phyloP scores from a whole-genome alignment of 92 coral and sea anemone species.

The Epizoanthus ramosus region DNA sequence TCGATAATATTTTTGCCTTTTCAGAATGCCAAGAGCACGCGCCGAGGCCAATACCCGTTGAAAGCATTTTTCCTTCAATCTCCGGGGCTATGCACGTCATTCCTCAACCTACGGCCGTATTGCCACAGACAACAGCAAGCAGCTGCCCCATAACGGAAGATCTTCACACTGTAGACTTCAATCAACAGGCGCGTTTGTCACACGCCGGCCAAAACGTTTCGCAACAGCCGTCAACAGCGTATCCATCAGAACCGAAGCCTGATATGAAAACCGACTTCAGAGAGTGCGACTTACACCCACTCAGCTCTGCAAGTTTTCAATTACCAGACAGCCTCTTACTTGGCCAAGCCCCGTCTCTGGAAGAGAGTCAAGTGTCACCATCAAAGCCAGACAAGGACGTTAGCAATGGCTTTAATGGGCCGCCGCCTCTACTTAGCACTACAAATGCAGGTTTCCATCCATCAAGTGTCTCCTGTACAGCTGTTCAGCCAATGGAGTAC shows the following conservation, averaged over 20 bases:
- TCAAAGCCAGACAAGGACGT: neutral
- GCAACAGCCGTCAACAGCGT: neutral
- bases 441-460: neutral
- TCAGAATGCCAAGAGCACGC: conserved; percentile 6
- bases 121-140: neutral
- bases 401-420: neutral
- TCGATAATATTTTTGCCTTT: neutral
- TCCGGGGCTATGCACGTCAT: neutral
- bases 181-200: neutral
- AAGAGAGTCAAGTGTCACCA: neutral
- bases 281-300: conserved; percentile 11
- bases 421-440: neutral
- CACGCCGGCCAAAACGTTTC: neutral
- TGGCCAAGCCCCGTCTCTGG: neutral
- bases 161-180: neutral
- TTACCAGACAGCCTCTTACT: neutral
- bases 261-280: neutral
- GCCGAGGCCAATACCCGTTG: neutral
- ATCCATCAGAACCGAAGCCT: neutral
- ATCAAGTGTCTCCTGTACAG: neutral
- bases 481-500: neutral
- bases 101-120: neutral
- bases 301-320: conserved; percentile 17
- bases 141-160: neutral
- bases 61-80: neutral